These are phyloP conservation scores for Canis aureus DNA, from an alignment of 2,113 vertebrate genomes.

Conservation along the genomic window DNA sequence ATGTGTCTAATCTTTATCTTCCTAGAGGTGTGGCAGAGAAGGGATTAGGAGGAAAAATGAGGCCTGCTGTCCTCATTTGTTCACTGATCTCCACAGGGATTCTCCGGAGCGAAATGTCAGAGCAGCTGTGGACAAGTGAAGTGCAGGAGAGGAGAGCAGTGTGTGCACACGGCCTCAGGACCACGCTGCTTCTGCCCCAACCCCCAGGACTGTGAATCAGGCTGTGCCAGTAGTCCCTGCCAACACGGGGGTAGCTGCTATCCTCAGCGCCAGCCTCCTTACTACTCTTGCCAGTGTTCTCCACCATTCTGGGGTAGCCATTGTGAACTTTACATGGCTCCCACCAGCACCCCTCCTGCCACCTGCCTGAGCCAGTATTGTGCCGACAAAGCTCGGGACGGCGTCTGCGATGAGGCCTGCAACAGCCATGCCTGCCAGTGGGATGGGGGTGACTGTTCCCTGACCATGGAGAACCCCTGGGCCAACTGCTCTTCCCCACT, in stretches of 20 bases:
- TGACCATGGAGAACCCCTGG: conserved; percentile 92
- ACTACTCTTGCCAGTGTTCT: conserved; percentile 90
- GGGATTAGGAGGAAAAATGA: rapidly evolving
- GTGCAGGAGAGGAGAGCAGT: conserved; percentile 92
- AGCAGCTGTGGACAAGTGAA: conserved; percentile 89
- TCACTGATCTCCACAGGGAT: conserved; percentile 85
- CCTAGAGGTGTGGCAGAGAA: background rate
- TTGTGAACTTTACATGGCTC: conserved; percentile 84
- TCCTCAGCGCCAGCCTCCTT: conserved; percentile 86
- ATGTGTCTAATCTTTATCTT: background rate
- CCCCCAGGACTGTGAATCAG: conserved; percentile 89
- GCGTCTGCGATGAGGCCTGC: conserved; percentile 92
- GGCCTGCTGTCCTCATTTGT: background rate
- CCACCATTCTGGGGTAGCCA: conserved; percentile 86
- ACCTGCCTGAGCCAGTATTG: conserved; percentile 90
- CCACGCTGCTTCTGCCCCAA: conserved; percentile 90
- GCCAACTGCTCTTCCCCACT: conserved; percentile 89
- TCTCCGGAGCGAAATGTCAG: conserved; percentile 92
- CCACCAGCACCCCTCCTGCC: conserved; percentile 64
- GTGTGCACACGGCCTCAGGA: conserved; percentile 86
- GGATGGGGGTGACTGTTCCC: conserved; percentile 96
- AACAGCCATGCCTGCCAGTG: conserved; percentile 94
- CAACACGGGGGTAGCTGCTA: conserved; percentile 92
- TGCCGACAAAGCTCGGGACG: conserved; percentile 85
- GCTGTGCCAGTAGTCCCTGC: conserved; percentile 89